Conservation (phyloP, 2,113 vertebrate species). For the Loxodonta africana region DNA sequence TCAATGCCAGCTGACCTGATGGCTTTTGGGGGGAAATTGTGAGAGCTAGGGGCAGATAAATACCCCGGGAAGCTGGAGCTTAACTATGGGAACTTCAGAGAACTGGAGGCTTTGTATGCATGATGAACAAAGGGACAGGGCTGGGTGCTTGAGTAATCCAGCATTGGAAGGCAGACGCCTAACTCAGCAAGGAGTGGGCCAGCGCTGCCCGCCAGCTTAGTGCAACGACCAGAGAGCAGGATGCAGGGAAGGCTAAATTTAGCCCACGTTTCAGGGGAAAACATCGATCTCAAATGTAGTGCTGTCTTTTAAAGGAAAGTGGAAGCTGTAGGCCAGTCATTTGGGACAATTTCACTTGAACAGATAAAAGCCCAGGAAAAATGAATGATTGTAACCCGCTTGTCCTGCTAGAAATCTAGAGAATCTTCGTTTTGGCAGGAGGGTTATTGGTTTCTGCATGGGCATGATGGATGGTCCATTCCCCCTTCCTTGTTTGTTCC, state of each 20-base stretch:
- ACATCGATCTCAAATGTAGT: slow-evolving; percentile 72
- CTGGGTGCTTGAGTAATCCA: neutral
- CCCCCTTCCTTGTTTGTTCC: neutral
- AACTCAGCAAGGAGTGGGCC: slow-evolving; percentile 55
- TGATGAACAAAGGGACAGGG: neutral
- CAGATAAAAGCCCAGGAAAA: slow-evolving; percentile 70
- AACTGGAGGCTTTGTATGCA: neutral
- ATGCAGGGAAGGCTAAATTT: slow-evolving; percentile 73
- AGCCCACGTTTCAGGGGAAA: slow-evolving; percentile 70
- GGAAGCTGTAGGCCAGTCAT: slow-evolving; percentile 62
- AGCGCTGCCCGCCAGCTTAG: neutral
- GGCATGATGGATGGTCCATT: neutral
- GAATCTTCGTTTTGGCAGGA: neutral
- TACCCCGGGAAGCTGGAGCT: neutral
- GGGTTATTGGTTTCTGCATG: neutral
- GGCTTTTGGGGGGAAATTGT: neutral
- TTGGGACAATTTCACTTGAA: slow-evolving; percentile 66
- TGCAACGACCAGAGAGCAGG: neutral
- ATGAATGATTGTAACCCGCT: neutral
- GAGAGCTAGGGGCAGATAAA: neutral
- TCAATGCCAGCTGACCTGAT: neutral
- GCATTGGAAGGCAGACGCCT: neutral
- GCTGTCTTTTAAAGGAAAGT: slow-evolving; percentile 73
- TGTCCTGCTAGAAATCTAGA: neutral
- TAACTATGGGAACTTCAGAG: neutral